Evolutionary conservation across 2,797 vertebrate genomes (phyloP), one percentile per base, ranked within the genome.

Genomic region (Catostomus latipinnis): DNA sequence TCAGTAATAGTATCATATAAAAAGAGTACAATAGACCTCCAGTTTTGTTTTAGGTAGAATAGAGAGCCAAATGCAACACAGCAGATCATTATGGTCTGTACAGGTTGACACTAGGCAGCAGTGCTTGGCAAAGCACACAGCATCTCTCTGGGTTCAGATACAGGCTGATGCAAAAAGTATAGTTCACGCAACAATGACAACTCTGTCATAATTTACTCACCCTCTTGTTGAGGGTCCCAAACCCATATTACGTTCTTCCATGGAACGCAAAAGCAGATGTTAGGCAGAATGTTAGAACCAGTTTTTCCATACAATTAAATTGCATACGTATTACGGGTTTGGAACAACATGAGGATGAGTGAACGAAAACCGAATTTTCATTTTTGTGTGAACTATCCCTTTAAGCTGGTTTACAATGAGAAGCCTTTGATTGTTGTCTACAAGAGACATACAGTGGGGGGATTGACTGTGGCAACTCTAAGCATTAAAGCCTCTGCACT

Each of bases 371-470:
- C 0, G 34, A 34, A 34, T 34, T 34, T 34, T 34, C 34, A 34
- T 34, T 34, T 34, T 34, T 34, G 34, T 0, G 34, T 34, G 34
- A 34, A 34, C 34, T 34, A 34, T 34, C 34, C 34, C 34, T 34
- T 34, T 86, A 90, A 84, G 83, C 52, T 60, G 75, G 88, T 87
- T 93, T 90, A 83, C 89, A 91, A 82, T 3, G n/a, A 9, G 60
- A 86, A 84, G 87, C 86, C 83, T 82, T 82, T 85, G 82, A 84
- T 89, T 72, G 78, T 80, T 81, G 74, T 61, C 76, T 80, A 14
- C 57, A 48, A 63, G 85, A 87, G 86, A 84, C 81, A 81, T 82
- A 81, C 80, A 85, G 87, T 81, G 88, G 67, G 83, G 84, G 84
- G 84, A 86, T 83, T 85, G 78, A 82, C 79, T 72, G 81, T 83